Base-by-base conservation (phyloP, 1,140 invertebrate species). In the Oryctes rhinoceros region DNA sequence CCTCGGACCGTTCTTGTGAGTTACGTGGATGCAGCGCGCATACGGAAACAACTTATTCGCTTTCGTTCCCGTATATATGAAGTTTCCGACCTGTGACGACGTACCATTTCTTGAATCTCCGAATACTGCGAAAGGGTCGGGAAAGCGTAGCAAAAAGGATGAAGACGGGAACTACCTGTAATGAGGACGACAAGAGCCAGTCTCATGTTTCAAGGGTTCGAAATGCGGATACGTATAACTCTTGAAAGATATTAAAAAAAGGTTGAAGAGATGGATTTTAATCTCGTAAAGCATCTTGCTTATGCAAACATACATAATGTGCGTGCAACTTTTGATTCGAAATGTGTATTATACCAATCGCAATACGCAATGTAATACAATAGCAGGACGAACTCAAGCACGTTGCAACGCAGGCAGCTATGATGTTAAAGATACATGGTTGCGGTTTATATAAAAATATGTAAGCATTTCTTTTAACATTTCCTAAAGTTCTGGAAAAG, bases 31-130 rank as follows among this genome's bases (percentile, higher is more conserved):
- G 76, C 48, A 39, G 65, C 13, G n/a, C 71, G 65, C 62, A 79
- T 79, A 79, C 67, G 71, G 65, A 49, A 79, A 62, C 65, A 47
- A 30, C 30, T 39, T 74, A 71, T 79, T 79, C 48, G 78, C 65
- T 74, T 79, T 79, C 78, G 71, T 47, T 79, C 74, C 67, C 20
- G 30, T 47, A 79, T 79, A 79, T 79, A 74, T 74, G 71, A 74
- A 39, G 53, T 7, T 62, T 62, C 53, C 53, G 53, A 15, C 53
- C 13, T 62, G 4, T 18, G 13, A 62, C 9, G 13, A 7, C 53
- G 53, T 62, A 20, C 20, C 53, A 62, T 62, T 62, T 62, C 53
- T 62, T 62, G 13, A 62, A 62, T 62, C 3, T 20, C 0, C 53
- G 53, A 20, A 62, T 62, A 62, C 53, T n/a, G 3, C 53, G 53